Evolutionary conservation across 2,113 vertebrate species (phyloP).

Genomic region (Ibidorhyncha struthersii): DNA sequence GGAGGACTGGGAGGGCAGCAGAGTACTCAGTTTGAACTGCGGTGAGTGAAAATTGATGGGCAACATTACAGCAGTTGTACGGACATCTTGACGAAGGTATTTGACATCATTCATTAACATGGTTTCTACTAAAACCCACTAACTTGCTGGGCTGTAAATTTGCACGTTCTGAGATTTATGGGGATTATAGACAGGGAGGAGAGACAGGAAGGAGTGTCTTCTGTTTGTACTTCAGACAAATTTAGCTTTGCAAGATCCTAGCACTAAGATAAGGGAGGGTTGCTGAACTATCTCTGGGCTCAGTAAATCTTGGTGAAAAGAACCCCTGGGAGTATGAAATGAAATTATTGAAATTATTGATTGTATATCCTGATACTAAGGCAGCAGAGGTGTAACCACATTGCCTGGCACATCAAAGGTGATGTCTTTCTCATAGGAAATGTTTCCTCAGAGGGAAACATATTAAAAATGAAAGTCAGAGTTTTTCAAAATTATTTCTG

Average conservation of each 20-base stretch:
- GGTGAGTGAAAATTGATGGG: background rate
- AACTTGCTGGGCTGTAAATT: background rate
- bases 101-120: background rate
- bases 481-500: background rate
- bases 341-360: no score
- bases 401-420: background rate
- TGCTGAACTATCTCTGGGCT: background rate
- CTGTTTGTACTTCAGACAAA: background rate
- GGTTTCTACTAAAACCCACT: constrained; percentile 15
- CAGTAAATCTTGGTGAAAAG: background rate
- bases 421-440: background rate
- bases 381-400: background rate
- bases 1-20: background rate
- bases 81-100: constrained; percentile 28
- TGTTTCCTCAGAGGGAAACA: background rate
- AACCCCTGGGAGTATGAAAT: background rate
- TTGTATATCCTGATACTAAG: background rate
- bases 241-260: background rate
- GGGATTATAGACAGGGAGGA: background rate
- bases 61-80: background rate
- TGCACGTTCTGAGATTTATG: background rate
- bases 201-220: background rate
- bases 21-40: background rate
- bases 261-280: background rate
- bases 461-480: background rate